These are phyloP conservation scores for Elephantulus edwardii DNA, from an alignment of 2,113 vertebrate genomes.

Conservation along the genomic window DNA sequence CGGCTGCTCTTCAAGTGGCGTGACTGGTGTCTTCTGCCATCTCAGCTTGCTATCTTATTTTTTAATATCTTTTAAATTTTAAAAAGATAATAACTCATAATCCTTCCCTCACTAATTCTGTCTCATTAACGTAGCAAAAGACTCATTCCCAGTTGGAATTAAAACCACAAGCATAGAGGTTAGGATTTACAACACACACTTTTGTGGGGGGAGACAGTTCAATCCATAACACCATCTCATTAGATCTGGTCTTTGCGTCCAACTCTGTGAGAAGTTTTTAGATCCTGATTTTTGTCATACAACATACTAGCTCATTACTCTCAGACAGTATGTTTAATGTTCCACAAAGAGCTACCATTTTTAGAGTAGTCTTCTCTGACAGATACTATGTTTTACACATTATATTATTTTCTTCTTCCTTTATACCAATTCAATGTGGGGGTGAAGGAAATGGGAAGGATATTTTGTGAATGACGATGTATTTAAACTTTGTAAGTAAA, in stretches of 20 bases:
- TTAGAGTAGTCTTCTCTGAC: background rate
- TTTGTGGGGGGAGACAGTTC: background rate
- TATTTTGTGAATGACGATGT: too few species aligned
- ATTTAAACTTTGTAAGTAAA: too few species aligned
- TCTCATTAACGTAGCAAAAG: background rate
- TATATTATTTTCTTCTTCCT: background rate
- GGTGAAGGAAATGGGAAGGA: too few species aligned
- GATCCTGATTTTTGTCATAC: conserved; percentile 25
- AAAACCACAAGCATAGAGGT: background rate
- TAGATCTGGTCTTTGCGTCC: conserved; percentile 25
- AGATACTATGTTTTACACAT: background rate
- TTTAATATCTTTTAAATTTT: background rate
- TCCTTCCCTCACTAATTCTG: background rate
- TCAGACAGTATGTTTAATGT: background rate
- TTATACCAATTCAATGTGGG: background rate
- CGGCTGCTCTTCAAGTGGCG: background rate
- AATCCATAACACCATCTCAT: background rate
- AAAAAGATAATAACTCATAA: background rate
- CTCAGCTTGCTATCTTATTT: background rate
- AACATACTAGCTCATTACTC: conserved; percentile 38
- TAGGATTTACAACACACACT: background rate
- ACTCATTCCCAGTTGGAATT: background rate
- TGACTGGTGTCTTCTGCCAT: background rate
- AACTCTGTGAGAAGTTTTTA: conserved; percentile 2
- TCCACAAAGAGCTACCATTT: background rate